Evolutionary conservation across 1,140 invertebrate genomes (phyloP).

Genomic region (Rhopalosiphum maidis): DNA sequence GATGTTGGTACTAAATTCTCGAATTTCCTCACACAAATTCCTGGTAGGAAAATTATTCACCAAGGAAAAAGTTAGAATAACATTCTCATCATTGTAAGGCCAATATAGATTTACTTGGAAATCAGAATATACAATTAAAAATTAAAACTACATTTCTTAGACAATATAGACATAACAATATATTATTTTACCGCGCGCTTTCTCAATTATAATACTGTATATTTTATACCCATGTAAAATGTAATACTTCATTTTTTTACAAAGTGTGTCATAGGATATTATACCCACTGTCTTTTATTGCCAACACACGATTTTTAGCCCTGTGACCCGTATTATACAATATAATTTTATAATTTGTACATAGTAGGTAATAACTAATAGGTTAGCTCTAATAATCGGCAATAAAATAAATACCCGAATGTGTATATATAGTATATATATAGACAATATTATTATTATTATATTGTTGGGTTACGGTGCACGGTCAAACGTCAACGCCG

Average conservation of each 20-base stretch:
- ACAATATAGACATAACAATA: neutral
- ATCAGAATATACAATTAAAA: neutral
- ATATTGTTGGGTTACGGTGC: neutral
- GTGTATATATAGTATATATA: neutral
- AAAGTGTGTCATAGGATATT: slow-evolving; percentile 9
- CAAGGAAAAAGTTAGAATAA: neutral
- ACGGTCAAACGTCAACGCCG: slow-evolving; percentile 1
- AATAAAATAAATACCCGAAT: neutral
- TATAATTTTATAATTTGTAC: neutral
- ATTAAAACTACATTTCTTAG: neutral
- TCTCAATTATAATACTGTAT: neutral
- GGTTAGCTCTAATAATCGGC: slow-evolving; percentile 2
- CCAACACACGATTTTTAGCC: neutral
- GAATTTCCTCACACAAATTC: neutral
- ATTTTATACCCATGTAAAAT: neutral
- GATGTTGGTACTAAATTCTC: neutral
- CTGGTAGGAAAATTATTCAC: neutral
- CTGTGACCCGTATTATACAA: neutral
- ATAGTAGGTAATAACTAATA: neutral
- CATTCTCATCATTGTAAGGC: neutral
- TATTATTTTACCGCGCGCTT: neutral
- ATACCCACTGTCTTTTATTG: neutral
- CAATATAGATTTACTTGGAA: neutral
- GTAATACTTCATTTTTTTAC: neutral
- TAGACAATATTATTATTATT: neutral